These are phyloP conservation scores for Zosterops japonicus DNA, from an alignment of 2,113 vertebrate species.

Conservation along the genomic window DNA sequence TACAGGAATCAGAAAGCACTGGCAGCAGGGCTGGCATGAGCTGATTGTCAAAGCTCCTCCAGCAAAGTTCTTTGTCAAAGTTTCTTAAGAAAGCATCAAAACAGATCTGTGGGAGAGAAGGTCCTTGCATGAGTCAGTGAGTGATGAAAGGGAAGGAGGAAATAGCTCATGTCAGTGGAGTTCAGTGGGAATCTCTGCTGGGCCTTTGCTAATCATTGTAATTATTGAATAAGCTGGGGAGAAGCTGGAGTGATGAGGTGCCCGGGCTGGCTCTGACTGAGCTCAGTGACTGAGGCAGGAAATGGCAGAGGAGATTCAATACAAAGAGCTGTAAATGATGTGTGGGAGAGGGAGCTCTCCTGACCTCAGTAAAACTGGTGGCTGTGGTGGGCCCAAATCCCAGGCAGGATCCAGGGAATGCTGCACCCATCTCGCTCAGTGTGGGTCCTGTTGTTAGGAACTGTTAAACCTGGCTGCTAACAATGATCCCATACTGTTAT, in stretches of 20 bases:
- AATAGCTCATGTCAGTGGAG: neutral
- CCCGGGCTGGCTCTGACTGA: neutral
- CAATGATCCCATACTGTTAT: neutral
- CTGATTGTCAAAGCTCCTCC: neutral
- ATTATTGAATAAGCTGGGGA: neutral
- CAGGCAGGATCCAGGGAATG: neutral
- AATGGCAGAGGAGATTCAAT: neutral
- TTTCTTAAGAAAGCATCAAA: neutral
- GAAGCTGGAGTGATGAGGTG: neutral
- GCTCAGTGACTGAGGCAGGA: neutral
- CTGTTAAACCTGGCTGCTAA: accelerated
- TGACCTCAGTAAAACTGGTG: neutral
- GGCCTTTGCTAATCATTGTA: neutral
- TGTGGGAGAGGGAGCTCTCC: neutral
- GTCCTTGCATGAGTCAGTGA: neutral
- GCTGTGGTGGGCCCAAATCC: neutral
- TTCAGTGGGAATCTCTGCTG: neutral
- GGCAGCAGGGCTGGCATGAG: neutral
- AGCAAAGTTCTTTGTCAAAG: neutral
- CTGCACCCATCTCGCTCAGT: neutral
- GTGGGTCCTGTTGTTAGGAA: neutral
- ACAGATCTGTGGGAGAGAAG: neutral
- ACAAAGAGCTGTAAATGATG: neutral
- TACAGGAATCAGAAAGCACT: neutral
- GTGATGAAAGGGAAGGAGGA: neutral